Percentiles rank a stretch among this genome's conserved stretches.
Evolutionary conservation across 2,797 vertebrate species (phyloP).

Genomic region (Karalla daura): DNA sequence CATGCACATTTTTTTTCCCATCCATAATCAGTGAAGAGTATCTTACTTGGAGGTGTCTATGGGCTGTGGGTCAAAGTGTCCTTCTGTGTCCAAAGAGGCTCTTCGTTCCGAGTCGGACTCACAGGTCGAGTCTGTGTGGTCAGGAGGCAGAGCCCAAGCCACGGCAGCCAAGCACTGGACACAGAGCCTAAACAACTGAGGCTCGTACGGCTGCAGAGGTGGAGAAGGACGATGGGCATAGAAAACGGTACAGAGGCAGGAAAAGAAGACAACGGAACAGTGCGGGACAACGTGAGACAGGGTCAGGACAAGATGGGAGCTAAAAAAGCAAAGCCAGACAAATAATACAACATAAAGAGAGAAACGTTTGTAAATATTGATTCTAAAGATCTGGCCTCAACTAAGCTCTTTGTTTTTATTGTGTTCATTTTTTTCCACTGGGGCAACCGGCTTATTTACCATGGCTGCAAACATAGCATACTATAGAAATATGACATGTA

Average conservation of each 20-base stretch:
- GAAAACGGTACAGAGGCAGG: not conserved
- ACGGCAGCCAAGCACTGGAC: conserved; percentile 91
- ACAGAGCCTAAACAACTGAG: conserved; percentile 88
- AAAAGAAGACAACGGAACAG: not conserved
- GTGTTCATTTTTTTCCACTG: no score
- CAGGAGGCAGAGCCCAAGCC: conserved; percentile 90
- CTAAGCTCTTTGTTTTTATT: not conserved
- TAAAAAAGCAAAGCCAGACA: not conserved
- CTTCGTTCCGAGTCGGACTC: conserved; percentile 86
- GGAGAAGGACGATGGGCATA: not conserved
- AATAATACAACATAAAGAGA: not conserved
- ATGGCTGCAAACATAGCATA: no score
- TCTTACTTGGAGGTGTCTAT: conserved; percentile 92
- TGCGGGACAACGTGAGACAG: not conserved
- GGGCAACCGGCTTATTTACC: no score
- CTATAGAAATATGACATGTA: no score
- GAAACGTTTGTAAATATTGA: not conserved
- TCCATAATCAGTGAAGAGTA: not conserved
- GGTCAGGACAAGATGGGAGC: not conserved
- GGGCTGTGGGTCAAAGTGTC: conserved; percentile 92
- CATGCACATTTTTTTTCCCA: not conserved
- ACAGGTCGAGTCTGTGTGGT: conserved; percentile 90
- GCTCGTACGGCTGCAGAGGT: conserved; percentile 86
- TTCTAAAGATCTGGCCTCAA: not conserved
- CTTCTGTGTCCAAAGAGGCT: conserved; percentile 87